Base-by-base conservation (phyloP, 1,140 invertebrate species). In the Eupeodes corollae region DNA sequence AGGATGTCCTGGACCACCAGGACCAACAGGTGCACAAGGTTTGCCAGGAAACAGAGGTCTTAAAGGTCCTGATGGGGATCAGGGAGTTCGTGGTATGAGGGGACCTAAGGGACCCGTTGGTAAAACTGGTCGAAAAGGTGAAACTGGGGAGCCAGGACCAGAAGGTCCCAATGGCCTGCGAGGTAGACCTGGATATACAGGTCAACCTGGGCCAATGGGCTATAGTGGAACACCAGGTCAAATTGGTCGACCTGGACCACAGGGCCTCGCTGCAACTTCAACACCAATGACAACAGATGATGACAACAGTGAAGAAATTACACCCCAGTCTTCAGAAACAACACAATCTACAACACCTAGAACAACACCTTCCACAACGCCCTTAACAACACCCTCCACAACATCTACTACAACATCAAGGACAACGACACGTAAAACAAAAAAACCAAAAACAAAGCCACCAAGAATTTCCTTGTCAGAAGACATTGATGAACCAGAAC, bases 1-100 rank as follows among this genome's bases (percentile, higher is more conserved):
- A 37, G 9, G 37, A 39, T 33, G 26, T 14, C 42, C 6, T 30
- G 26, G 49, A 12, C 15, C 30, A 35, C 39, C 30, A 31, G 49
- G 49, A 31, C 15, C 34, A 6, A 39, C 37, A 6, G 48, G 48
- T 3, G 18, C 19, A 14, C 5, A 12, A 12, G 44, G 44, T 13
- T 19, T 18, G 1, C 16, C 26, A 16, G 48, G 48, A 5, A 33
- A 41, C 19, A 38, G 38, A 13, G 48, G 44, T 32, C 14, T 33
- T 16, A 50, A 50, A 15, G 47, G 47, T n/a, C 47, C 47, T 13
- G n/a, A 14, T 18, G 47, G 47, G 31, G 47, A 49, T 44, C 42
- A 41, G n/a, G n/a, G n/a, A n/a, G n/a, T n/a, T n/a, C n/a, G n/a
- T 18, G 47, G 47, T 13, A 21, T 37, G 16, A 42, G 31, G n/a